These are phyloP conservation scores for Oreochromis spilurus DNA, from an alignment of 2,113 vertebrate genomes.

Conservation along the genomic window DNA sequence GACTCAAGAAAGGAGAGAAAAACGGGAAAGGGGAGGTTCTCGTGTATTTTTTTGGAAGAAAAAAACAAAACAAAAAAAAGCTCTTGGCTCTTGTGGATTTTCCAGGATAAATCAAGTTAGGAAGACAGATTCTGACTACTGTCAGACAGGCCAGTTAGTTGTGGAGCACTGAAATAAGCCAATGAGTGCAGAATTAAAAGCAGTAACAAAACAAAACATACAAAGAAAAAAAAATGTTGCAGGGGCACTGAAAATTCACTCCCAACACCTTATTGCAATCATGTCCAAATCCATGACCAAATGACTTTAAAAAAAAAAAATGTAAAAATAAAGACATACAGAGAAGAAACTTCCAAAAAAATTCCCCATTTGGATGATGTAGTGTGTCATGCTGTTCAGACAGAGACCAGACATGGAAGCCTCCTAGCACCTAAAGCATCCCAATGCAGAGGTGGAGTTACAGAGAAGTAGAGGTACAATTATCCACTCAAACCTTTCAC, in stretches of 20 bases:
- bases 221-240: background rate
- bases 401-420: slow-evolving; percentile 55
- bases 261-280: background rate
- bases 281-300: slow-evolving; percentile 15
- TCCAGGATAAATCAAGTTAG: background rate
- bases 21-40: slow-evolving; percentile 24
- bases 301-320: slow-evolving; percentile 46
- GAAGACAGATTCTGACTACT: background rate
- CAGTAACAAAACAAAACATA: background rate
- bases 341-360: slow-evolving; percentile 73
- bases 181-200: background rate
- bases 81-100: background rate
- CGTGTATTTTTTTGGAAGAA: slow-evolving; percentile 71
- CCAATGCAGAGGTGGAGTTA: slow-evolving; percentile 45
- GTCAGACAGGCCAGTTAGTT: background rate
- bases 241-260: background rate
- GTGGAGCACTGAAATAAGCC: background rate
- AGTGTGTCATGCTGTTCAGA: slow-evolving; percentile 98
- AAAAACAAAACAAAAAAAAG: background rate
- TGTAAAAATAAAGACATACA: background rate
- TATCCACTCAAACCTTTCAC: slow-evolving; percentile 8
- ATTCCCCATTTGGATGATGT: slow-evolving; percentile 74
- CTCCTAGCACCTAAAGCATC: slow-evolving; percentile 35
- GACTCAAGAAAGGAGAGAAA: slow-evolving; percentile 35
- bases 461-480: slow-evolving; percentile 14